Base-by-base conservation (phyloP, 2,797 vertebrate species). In the Pagetopsis macropterus region DNA sequence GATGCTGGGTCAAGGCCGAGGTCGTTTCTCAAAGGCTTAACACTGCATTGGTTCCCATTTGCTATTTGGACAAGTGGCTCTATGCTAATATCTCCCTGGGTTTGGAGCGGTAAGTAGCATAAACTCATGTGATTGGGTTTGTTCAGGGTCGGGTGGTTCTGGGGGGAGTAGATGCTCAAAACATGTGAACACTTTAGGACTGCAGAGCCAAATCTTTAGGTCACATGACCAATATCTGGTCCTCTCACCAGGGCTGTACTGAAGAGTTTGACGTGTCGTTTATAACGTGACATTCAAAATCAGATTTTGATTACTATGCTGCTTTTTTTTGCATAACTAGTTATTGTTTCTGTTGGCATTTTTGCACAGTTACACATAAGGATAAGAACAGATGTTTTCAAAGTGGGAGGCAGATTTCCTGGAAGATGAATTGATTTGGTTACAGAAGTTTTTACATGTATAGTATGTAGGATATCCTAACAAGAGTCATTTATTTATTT, bases 31-130 rank as follows among this genome's bases (percentile, higher is more conserved):
- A 90, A 93, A 87, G 93, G 93, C 94, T 95, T 94, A 94, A 96
- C 95, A 93, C 96, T 96, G 96, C 97, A 92, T 96, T 97, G 96
- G 95, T 96, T 94, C 96, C 95, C 94, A 95, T 97, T 95, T 97
- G 95, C 95, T 97, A 96, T 96, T 95, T 96, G 96, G 97, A 98
- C 95, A 96, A 96, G 96, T 96, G 96, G 90, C 96, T 96, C 94
- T 97, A 95, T 96, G 94, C 95, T 98, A 96, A 96, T 96, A 84
- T 94, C 95, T 95, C 83, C 95, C 93, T 93, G 94, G 96, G 91
- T 95, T 87, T 94, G 92, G 92, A 95, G 94, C 91, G 95, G 95
- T 95, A 95, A 95, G 95, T 95, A 95, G 93, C 91, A 93, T 93
- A 95, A 91, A 94, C 94, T 95, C 94, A 93, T 93, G 92, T 95